Evolutionary conservation across 2,888 invertebrate genomes (phyloP).

Genomic region (Neoascia interrupta): DNA sequence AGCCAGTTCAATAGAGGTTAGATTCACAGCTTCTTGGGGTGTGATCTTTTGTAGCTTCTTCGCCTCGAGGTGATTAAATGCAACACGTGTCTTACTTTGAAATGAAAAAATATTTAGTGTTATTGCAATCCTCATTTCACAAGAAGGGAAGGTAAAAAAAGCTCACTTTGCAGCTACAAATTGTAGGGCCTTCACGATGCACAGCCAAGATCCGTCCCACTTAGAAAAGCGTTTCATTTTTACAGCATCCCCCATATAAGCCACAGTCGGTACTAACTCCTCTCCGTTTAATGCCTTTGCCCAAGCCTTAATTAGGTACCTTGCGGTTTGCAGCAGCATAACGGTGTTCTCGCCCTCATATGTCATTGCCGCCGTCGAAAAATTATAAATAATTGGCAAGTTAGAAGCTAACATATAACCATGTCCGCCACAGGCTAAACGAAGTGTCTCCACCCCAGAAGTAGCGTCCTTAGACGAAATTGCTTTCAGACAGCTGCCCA

Average conservation of each 20-base stretch:
- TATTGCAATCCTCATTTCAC: too few species aligned
- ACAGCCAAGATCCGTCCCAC: constrained; percentile 76
- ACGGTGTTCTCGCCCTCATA: constrained; percentile 99
- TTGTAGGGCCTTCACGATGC: constrained; percentile 80
- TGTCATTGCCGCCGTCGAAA: constrained; percentile 91
- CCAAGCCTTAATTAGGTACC: constrained; percentile 90
- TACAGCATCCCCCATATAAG: constrained; percentile 81
- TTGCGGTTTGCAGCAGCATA: constrained; percentile 91
- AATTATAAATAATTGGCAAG: constrained; percentile 89
- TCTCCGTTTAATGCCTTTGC: constrained; percentile 83
- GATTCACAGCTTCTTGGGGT: constrained; percentile 92
- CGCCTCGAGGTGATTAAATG: constrained; percentile 85
- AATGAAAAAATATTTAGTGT: too few species aligned
- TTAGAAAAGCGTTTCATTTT: constrained; percentile 70
- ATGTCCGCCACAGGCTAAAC: constrained; percentile 96
- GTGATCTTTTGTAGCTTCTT: constrained; percentile 83
- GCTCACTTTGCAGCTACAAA: constrained; percentile 80
- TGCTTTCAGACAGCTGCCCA: constrained; percentile 94
- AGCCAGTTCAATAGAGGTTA: constrained; percentile 89
- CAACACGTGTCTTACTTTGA: constrained; percentile 86
- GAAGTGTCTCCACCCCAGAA: constrained; percentile 87
- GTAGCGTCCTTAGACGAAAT: constrained; percentile 87
- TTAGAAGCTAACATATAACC: constrained; percentile 93
- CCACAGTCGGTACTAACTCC: constrained; percentile 84
- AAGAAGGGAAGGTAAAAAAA: not conserved